phyloP scores from a whole-genome alignment of 2,113 vertebrate species.

The Phylloscopus trochiloides region DNA sequence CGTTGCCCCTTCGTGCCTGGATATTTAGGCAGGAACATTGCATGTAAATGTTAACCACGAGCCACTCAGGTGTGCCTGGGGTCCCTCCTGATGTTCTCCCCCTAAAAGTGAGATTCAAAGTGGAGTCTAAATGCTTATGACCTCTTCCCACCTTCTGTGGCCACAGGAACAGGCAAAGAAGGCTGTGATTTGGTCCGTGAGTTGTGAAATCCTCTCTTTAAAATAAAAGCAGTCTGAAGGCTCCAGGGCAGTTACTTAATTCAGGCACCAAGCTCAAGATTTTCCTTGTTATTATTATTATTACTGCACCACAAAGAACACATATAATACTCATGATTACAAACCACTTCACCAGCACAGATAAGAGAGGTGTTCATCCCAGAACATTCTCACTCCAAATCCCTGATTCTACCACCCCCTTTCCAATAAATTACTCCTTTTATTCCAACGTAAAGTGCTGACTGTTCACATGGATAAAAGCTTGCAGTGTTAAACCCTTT shows the following conservation, averaged over 20 bases:
- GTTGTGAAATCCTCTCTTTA: not conserved
- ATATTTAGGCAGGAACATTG: not conserved
- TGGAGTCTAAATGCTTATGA: not conserved
- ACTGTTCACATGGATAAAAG: not conserved
- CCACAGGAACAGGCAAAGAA: not conserved
- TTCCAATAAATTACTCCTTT: conserved; percentile 30
- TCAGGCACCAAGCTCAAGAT: not conserved
- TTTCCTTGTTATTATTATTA: not conserved
- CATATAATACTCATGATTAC: not conserved
- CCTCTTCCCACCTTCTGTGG: not conserved
- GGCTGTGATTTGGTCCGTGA: not conserved
- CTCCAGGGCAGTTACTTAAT: not conserved
- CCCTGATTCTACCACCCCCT: not conserved
- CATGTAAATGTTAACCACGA: not conserved
- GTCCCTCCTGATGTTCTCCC: not conserved
- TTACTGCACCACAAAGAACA: not conserved
- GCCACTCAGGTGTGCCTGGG: not conserved
- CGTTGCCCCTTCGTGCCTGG: not conserved
- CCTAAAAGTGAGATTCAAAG: not conserved
- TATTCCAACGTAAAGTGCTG: not conserved
- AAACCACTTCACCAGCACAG: not conserved
- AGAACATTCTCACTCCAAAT: not conserved
- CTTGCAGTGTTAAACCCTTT: conserved; percentile 23
- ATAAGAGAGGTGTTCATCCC: not conserved
- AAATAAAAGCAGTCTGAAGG: not conserved